These are phyloP conservation scores for Misgurnus anguillicaudatus DNA, from an alignment of 2,113 vertebrate species.

Conservation along the genomic window DNA sequence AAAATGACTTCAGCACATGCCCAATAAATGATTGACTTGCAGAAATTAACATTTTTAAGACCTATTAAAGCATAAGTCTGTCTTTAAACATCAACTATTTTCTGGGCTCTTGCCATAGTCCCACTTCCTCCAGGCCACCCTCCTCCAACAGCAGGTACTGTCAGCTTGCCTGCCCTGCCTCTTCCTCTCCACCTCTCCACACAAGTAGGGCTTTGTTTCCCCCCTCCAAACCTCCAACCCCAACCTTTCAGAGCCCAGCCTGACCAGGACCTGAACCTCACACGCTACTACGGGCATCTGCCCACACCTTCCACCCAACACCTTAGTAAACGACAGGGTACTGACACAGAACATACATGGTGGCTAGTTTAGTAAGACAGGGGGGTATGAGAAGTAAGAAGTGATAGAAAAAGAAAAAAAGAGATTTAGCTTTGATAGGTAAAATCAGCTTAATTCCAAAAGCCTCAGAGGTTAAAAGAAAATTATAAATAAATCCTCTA, in stretches of 20 bases:
- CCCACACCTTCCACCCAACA: conserved; percentile 39
- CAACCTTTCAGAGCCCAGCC: conserved; percentile 37
- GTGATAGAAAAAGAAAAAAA: neutral
- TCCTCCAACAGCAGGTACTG: conserved; percentile 78
- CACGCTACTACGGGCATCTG: conserved; percentile 37
- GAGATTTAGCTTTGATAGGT: neutral
- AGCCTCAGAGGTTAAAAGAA: too few species aligned
- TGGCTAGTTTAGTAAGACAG: neutral
- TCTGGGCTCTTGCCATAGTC: conserved; percentile 66
- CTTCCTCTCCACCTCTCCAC: conserved; percentile 56
- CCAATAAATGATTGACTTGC: neutral
- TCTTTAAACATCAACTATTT: conserved; percentile 65
- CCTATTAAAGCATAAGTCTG: neutral
- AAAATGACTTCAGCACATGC: neutral
- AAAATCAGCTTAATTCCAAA: too few species aligned
- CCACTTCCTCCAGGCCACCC: conserved; percentile 68
- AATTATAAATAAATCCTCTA: too few species aligned
- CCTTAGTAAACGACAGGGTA: conserved; percentile 19
- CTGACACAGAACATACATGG: neutral
- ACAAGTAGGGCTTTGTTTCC: conserved; percentile 78
- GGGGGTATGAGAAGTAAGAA: too few species aligned
- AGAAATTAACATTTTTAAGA: too few species aligned
- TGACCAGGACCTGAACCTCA: conserved; percentile 47
- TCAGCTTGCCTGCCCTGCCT: conserved; percentile 68
- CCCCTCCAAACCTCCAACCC: conserved; percentile 40